Evolutionary conservation across 2,888 invertebrate genomes (phyloP).

Genomic region (Mythimna albipuncta): DNA sequence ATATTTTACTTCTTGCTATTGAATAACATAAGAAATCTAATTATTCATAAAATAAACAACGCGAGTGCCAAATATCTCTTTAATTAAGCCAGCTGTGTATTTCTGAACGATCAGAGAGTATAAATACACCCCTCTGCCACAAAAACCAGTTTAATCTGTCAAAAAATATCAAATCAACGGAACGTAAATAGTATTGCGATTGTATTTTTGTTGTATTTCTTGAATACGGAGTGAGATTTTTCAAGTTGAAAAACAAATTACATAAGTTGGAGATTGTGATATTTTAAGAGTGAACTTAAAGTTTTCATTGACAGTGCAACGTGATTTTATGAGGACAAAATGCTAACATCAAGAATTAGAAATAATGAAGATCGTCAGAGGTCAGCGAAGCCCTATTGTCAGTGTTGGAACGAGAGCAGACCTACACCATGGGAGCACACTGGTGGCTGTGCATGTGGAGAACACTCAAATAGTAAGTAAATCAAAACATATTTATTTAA

Average conservation of each 20-base stretch:
- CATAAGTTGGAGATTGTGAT: slow-evolving; percentile 28
- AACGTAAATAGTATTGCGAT: neutral
- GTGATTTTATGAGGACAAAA: slow-evolving; percentile 40
- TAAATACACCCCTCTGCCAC: slow-evolving; percentile 13
- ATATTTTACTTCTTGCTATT: neutral
- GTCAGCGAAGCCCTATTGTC: slow-evolving; percentile 80
- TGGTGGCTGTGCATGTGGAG: slow-evolving; percentile 88
- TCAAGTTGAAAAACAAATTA: slow-evolving; percentile 1
- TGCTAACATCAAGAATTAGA: slow-evolving; percentile 49
- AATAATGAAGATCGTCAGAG: slow-evolving; percentile 49
- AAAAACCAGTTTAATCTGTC: slow-evolving; percentile 26
- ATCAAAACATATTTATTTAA: neutral
- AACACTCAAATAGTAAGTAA: slow-evolving; percentile 83
- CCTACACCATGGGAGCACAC: slow-evolving; percentile 76
- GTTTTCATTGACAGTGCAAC: slow-evolving; percentile 13
- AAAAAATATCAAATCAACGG: slow-evolving; percentile 27
- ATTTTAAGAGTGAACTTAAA: slow-evolving; percentile 25
- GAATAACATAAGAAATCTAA: neutral
- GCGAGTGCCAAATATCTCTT: neutral
- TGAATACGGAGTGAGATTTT: slow-evolving; percentile 2
- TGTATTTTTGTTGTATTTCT: slow-evolving; percentile 6
- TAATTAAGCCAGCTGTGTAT: neutral
- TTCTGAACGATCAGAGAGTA: slow-evolving; percentile 38
- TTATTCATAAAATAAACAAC: neutral
- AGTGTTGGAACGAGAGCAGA: slow-evolving; percentile 75